These are phyloP conservation scores for Rhagonycha lutea DNA, from an alignment of 2,888 invertebrate species.

Conservation along the genomic window DNA sequence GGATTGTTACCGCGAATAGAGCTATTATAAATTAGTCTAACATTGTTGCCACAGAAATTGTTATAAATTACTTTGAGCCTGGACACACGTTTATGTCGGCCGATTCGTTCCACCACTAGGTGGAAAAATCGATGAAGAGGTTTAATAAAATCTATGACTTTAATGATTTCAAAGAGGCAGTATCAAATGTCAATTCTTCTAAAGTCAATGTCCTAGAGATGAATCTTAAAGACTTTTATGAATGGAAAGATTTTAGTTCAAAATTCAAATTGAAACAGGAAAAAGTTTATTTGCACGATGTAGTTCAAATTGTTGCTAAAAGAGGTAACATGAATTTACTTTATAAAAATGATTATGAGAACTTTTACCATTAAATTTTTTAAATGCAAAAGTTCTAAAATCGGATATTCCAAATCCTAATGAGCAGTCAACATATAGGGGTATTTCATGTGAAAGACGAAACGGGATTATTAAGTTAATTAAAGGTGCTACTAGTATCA, in stretches of 20 bases:
- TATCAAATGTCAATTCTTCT: not conserved
- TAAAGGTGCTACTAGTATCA: not conserved
- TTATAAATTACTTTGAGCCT: conserved; percentile 15
- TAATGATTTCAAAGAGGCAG: conserved; percentile 4
- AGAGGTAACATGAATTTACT: not conserved
- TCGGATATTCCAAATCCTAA: not conserved
- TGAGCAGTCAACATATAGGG: not conserved
- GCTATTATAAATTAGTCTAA: not conserved
- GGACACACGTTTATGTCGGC: conserved; percentile 15
- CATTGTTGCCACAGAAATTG: not conserved
- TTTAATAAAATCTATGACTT: conserved; percentile 14
- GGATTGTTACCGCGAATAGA: too few species aligned
- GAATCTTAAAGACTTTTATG: not conserved
- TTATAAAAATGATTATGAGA: not conserved
- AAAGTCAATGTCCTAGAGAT: not conserved
- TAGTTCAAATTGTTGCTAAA: not conserved
- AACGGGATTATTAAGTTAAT: not conserved
- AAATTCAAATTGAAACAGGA: not conserved
- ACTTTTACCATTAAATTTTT: not conserved
- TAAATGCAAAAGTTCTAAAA: not conserved
- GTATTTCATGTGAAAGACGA: not conserved
- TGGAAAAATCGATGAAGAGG: conserved; percentile 9
- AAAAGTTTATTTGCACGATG: not conserved
- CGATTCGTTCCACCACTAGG: conserved; percentile 14
- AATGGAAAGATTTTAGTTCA: not conserved